phyloP scores from a whole-genome alignment of 2,888 invertebrate genomes.

The Aromia moschata region DNA sequence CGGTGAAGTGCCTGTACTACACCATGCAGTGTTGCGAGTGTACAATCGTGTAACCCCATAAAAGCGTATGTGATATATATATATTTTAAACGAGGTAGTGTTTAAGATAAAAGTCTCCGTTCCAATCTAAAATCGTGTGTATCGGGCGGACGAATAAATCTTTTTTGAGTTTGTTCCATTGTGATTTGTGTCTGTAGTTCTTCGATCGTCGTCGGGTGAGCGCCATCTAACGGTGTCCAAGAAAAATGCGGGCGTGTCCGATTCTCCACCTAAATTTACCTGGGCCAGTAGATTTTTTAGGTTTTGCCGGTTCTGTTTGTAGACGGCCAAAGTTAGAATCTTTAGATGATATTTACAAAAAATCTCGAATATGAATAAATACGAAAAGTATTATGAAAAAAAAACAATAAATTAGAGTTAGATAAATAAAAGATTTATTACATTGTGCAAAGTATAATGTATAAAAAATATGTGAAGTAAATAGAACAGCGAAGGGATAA shows the following conservation, averaged over 20 bases:
- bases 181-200: not conserved
- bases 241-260: not conserved
- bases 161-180: not conserved
- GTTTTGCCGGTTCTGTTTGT: no score
- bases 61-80: constrained; percentile 26
- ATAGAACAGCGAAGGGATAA: no score
- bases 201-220: not conserved
- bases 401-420: no score
- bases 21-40: constrained; percentile 74
- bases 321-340: no score
- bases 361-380: no score
- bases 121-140: not conserved
- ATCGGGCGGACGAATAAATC: not conserved
- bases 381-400: no score
- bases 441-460: no score
- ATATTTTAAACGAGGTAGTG: constrained; percentile 20
- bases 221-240: not conserved
- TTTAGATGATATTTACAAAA: no score
- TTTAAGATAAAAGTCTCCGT: constrained; percentile 10
- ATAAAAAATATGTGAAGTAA: no score
- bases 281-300: no score
- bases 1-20: constrained; percentile 71
- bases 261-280: no score
- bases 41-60: constrained; percentile 56
- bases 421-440: no score